Evolutionary conservation across 1,140 invertebrate species (phyloP), one percentile per base, ranked within the genome.

Genomic region (Tyrophagus putrescentiae): DNA sequence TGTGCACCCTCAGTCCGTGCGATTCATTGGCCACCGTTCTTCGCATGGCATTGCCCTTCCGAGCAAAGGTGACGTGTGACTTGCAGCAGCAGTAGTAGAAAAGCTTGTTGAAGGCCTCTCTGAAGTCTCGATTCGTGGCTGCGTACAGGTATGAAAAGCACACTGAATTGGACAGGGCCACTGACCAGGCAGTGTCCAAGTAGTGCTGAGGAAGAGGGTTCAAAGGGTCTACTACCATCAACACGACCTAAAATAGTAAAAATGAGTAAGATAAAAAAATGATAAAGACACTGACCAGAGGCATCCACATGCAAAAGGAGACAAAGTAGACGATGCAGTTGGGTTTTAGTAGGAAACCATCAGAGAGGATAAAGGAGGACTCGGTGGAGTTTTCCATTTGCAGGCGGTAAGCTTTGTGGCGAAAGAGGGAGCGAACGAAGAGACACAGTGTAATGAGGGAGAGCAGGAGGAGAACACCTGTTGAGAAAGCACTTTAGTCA

Each of bases 21-120:
- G 50, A 36, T 6, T 62, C 57, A 27, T 48, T 41, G 6, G 16
- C 48, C 25, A 54, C 5, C 4, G 29, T 34, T 25, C 64, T 48
- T 28, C 61, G 31, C 6, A 28, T 31, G 9, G 33, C 31, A 9
- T 28, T 25, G n/a, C 45, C 50, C 36, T 67, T 62, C n/a, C 65
- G 36, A 3, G 50, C 23, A 34, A 83, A 80, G 25, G 81, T 79
- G 6, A 86, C 79, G 4, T 81, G 82, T 5, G 80, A 85, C 69
- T 87, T 87, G 71, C 84, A 86, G 67, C 82, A 87, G 67, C 84
- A 87, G 64, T 87, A 87, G 64, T 86, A 79, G 67, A 85, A 87
- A 9, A 87, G 70, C 67, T 84, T 82, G 23, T 81, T 74, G 68
- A 83, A 88, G 3, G 83, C 83, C 61, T 76, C 80, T n/a, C 83